Conservation (phyloP, 2,888 invertebrate genomes). For the Blastobasis adustella region DNA sequence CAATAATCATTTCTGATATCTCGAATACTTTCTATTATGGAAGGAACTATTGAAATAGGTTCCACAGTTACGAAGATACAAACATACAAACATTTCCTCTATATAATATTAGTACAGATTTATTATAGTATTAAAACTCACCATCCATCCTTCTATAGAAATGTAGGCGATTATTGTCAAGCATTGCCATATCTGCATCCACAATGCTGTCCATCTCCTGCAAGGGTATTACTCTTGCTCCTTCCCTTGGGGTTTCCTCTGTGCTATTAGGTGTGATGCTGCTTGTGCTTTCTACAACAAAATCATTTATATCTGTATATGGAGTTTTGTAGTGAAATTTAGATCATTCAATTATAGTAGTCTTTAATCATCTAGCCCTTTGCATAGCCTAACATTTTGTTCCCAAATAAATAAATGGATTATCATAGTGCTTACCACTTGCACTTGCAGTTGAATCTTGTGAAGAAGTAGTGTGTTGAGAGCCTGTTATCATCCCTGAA, state of each 20-base stretch:
- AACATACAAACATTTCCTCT: no score
- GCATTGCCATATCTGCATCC: conserved; percentile 64
- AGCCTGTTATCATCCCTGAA: conserved; percentile 35
- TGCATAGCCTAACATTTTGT: no score
- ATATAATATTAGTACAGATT: no score
- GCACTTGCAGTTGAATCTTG: conserved; percentile 23
- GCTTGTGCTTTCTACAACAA: not conserved
- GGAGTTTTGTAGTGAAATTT: no score
- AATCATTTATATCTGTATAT: no score
- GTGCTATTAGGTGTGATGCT: not conserved
- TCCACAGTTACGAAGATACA: no score
- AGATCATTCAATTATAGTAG: no score
- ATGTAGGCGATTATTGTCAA: conserved; percentile 59
- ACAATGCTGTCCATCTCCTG: conserved; percentile 70
- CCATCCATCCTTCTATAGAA: conserved; percentile 61
- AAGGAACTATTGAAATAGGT: no score
- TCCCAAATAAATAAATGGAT: no score
- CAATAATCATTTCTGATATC: no score
- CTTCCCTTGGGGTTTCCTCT: conserved; percentile 22
- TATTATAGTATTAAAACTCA: conserved; percentile 23
- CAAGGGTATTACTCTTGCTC: conserved; percentile 45
- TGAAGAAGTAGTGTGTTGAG: conserved; percentile 22
- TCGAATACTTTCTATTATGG: no score
- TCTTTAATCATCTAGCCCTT: no score
- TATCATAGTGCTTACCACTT: conserved; percentile 23